A percentile compares a stretch with the other conserved stretches of the same genome.
Evolutionary conservation across 2,888 invertebrate species (phyloP).

Genomic region (Drosophila anomelani): DNA sequence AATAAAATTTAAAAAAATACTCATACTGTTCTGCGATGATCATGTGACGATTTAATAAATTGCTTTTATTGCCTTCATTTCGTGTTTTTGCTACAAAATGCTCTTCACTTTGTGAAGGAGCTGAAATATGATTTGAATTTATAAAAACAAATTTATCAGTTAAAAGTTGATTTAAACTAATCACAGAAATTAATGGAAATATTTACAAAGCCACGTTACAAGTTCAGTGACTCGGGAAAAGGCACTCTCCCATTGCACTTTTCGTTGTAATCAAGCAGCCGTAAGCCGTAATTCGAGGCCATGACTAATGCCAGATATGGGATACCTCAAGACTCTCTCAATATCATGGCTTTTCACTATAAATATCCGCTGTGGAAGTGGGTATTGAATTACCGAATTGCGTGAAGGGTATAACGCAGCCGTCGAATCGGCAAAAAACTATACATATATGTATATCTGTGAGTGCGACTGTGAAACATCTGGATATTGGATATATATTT

Average conservation of each 20-base stretch:
- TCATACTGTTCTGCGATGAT: conserved; percentile 31
- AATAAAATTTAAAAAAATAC: neutral
- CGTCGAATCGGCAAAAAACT: neutral
- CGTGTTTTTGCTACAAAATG: conserved; percentile 1
- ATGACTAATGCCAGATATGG: conserved; percentile 8
- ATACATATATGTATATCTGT: neutral
- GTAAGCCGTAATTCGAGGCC: conserved; percentile 8
- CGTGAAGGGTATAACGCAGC: conserved; percentile 12
- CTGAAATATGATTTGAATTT: neutral
- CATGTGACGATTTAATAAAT: conserved; percentile 54
- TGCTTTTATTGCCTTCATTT: conserved; percentile 32
- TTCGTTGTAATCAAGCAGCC: conserved; percentile 4
- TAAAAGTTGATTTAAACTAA: neutral
- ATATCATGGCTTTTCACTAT: conserved; percentile 2
- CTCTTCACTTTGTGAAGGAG: neutral
- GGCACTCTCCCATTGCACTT: neutral
- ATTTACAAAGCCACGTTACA: neutral
- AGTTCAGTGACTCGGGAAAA: conserved; percentile 6
- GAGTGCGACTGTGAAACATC: conserved; percentile 17
- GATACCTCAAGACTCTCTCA: neutral
- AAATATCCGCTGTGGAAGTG: conserved; percentile 15
- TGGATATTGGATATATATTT: conserved; percentile 26
- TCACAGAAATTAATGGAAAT: neutral
- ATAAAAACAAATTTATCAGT: neutral
- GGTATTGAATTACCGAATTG: conserved; percentile 11